Conservation (phyloP, 2,888 invertebrate species). For the Xanthostigma xanthostigma region DNA sequence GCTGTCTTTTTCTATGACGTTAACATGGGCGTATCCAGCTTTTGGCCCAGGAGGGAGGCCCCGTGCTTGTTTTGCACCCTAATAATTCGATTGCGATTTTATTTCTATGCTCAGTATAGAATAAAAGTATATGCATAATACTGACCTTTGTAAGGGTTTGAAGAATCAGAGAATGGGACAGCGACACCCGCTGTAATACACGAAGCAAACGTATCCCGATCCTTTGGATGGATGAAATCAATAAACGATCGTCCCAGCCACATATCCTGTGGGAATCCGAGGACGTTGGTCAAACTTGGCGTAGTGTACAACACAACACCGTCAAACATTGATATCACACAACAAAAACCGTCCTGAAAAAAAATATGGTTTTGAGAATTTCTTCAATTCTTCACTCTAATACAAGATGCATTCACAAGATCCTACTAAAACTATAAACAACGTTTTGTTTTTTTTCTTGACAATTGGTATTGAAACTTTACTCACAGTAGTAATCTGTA, state of each 20-base stretch:
- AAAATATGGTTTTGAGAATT: slow-evolving; percentile 3
- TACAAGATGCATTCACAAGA: no score
- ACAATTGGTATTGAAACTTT: no score
- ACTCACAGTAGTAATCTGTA: no score
- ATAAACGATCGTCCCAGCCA: slow-evolving; percentile 77
- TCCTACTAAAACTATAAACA: no score
- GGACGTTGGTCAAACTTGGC: slow-evolving; percentile 44
- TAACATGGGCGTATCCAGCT: no score
- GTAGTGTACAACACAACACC: slow-evolving; percentile 69
- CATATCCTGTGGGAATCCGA: slow-evolving; percentile 71
- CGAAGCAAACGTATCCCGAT: slow-evolving; percentile 55
- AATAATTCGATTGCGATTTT: no score
- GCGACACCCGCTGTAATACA: slow-evolving; percentile 55
- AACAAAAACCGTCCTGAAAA: slow-evolving; percentile 56
- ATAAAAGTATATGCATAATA: not conserved
- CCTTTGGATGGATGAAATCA: slow-evolving; percentile 71
- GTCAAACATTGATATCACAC: slow-evolving; percentile 69
- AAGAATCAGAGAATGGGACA: slow-evolving; percentile 37
- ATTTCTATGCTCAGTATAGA: no score
- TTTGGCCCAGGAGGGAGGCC: no score
- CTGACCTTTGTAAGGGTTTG: slow-evolving; percentile 25
- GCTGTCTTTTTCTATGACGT: no score
- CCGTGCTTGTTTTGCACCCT: no score
- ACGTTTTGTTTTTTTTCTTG: no score
- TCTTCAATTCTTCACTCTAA: no score